Evolutionary conservation across 2,113 vertebrate genomes (phyloP).

Genomic region (Maccullochella peelii): DNA sequence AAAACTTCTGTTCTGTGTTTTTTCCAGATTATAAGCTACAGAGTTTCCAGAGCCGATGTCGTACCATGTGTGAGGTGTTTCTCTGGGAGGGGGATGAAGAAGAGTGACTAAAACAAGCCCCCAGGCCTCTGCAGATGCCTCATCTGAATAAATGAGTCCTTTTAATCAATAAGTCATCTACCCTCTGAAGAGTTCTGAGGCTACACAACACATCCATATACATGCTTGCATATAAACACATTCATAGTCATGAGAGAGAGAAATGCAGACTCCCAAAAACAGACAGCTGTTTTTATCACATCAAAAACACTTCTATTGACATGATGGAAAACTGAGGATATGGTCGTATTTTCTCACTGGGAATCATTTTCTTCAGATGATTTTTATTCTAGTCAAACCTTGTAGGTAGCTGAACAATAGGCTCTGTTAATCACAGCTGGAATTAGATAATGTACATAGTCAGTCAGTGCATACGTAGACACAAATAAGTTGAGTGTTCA

Average conservation of each 20-base stretch:
- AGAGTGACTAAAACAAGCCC: constrained; percentile 67
- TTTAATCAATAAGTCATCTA: constrained; percentile 83
- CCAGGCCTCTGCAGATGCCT: constrained; percentile 71
- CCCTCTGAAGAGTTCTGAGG: constrained; percentile 63
- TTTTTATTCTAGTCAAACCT: neutral
- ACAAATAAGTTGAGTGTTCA: neutral
- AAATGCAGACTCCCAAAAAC: constrained; percentile 5
- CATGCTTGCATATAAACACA: constrained; percentile 24
- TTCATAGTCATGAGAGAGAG: constrained; percentile 6
- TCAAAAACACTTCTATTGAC: constrained; percentile 5
- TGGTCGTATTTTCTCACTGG: neutral
- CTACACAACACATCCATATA: constrained; percentile 37
- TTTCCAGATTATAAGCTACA: neutral
- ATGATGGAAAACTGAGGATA: neutral
- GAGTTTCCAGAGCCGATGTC: constrained; percentile 15
- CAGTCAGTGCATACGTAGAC: neutral
- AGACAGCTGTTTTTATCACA: constrained; percentile 26
- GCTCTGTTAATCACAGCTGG: neutral
- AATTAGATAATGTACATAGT: neutral
- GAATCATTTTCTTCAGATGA: neutral
- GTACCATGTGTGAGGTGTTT: constrained; percentile 42
- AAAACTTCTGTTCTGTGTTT: constrained; percentile 16
- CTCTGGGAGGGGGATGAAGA: constrained; percentile 19
- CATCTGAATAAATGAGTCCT: constrained; percentile 77
- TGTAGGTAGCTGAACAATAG: constrained; percentile 7